Conservation (phyloP, 2,888 invertebrate genomes). For the Eupeodes latifasciatus region DNA sequence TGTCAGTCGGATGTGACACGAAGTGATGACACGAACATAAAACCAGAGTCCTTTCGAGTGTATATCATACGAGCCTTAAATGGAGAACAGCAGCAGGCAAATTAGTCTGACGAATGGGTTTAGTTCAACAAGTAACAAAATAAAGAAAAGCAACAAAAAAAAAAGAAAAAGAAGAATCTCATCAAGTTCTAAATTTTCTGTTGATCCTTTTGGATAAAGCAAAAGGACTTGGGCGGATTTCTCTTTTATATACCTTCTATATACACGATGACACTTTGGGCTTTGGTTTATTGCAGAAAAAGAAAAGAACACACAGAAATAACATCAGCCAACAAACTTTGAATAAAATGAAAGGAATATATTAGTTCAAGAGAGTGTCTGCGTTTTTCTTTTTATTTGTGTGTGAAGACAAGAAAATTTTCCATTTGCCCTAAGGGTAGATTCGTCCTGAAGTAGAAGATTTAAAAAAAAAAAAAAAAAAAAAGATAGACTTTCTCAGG, state of each 20-base stretch:
- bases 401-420: no score
- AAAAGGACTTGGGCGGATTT: conserved; percentile 41
- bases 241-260: no score
- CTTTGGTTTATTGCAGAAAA: conserved; percentile 33
- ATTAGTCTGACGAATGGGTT: conserved; percentile 61
- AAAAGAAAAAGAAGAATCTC: conserved; percentile 25
- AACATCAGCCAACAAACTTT: background rate
- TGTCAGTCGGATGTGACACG: conserved; percentile 62
- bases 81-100: conserved; percentile 38
- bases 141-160: background rate
- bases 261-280: conserved; percentile 32
- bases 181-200: conserved; percentile 49
- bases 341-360: conserved; percentile 13
- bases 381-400: background rate
- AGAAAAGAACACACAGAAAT: background rate
- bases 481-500: background rate
- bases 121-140: conserved; percentile 34
- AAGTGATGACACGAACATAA: conserved; percentile 60
- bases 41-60: conserved; percentile 23
- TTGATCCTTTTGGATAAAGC: conserved; percentile 53
- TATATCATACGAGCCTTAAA: background rate
- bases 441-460: background rate
- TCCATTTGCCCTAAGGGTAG: background rate
- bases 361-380: background rate
- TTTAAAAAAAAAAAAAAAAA: background rate